A percentile compares a stretch with the other conserved stretches of the same genome.
Evolutionary conservation across 2,113 vertebrate species (phyloP).

Genomic region (Ivindomyrus marchei): DNA sequence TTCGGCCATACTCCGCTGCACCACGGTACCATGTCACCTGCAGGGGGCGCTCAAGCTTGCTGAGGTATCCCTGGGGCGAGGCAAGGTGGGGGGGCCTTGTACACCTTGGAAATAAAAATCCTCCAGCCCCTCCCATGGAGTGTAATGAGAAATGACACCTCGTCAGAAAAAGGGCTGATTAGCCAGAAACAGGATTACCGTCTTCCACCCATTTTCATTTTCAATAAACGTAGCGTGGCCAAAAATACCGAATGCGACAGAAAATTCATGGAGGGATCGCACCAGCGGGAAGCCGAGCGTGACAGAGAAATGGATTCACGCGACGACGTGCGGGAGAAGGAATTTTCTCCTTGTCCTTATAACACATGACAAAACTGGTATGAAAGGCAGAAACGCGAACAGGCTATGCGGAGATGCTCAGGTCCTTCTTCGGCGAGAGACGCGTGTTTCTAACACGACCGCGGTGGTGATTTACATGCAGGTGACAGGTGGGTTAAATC

Average conservation of each 20-base stretch:
- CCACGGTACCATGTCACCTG: background rate
- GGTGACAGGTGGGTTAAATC: conserved; percentile 15
- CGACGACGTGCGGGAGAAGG: background rate
- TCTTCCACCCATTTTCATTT: background rate
- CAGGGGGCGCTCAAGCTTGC: background rate
- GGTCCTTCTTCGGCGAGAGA: background rate
- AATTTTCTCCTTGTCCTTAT: conserved; percentile 2
- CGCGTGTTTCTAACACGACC: background rate
- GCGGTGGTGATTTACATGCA: conserved; percentile 7
- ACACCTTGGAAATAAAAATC: background rate
- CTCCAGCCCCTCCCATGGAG: background rate
- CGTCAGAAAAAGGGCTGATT: background rate
- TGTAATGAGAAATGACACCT: background rate
- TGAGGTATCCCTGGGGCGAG: background rate
- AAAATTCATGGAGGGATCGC: background rate
- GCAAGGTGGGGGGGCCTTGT: background rate
- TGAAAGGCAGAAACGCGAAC: background rate
- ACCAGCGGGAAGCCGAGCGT: background rate
- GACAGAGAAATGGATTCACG: conserved; percentile 5
- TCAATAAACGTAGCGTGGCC: background rate
- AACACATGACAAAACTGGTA: conserved; percentile 12
- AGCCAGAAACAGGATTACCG: background rate
- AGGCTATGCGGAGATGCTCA: background rate
- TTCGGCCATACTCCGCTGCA: background rate
- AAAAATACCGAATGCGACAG: background rate